Evolutionary conservation across 2,113 vertebrate species (phyloP).

Genomic region (Lagopus muta): DNA sequence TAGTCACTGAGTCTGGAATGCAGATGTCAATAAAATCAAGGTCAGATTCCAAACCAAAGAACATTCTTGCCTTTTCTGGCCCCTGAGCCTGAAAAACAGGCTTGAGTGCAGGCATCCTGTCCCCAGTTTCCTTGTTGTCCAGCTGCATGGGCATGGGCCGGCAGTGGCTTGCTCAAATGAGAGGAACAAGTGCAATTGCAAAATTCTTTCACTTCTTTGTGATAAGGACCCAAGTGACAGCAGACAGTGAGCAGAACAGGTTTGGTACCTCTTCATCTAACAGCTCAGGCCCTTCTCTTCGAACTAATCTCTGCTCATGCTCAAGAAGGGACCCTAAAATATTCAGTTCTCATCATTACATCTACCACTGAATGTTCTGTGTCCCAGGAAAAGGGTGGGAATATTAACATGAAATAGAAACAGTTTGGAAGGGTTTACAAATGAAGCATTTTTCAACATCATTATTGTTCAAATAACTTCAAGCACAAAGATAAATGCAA

Average conservation of each 20-base stretch:
- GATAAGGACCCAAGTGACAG: background rate
- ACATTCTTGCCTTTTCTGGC: background rate
- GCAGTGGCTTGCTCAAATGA: background rate
- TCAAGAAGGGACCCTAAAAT: background rate
- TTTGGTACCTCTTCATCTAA: background rate
- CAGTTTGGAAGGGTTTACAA: background rate
- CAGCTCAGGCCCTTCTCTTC: background rate
- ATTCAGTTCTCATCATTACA: background rate
- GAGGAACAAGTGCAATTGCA: background rate
- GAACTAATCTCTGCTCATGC: background rate
- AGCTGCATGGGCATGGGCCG: accelerated
- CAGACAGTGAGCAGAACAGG: background rate
- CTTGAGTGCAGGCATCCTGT: background rate
- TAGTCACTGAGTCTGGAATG: background rate
- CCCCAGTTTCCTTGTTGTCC: background rate
- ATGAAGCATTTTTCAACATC: background rate
- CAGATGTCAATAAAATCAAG: background rate
- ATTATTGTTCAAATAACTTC: slow-evolving; percentile 10
- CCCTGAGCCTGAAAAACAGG: background rate
- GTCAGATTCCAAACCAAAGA: background rate
- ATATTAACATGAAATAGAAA: background rate
- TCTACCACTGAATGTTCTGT: background rate
- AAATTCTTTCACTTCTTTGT: background rate
- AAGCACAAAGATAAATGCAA: background rate
- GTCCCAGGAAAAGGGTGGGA: accelerated